Evolutionary conservation across 2,888 invertebrate genomes (phyloP), one percentile per base, ranked within the genome.

Genomic region (Mystacides longicornis): DNA sequence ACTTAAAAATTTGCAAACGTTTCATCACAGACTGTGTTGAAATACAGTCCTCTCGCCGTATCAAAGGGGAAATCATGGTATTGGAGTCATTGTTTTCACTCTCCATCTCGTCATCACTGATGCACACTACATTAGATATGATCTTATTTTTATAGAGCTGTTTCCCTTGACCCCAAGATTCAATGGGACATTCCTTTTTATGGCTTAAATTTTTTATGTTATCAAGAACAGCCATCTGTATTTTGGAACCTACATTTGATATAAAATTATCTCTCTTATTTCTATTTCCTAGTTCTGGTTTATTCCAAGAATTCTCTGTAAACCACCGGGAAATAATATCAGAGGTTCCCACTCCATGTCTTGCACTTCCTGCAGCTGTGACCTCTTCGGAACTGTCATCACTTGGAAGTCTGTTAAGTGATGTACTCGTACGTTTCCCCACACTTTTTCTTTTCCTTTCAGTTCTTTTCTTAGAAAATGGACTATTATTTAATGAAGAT

Each of bases 161-260:
- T 64, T 77, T 77, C 2, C 69, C 64, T 49, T 74, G 70, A 1
- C 67, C 55, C 76, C 76, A 77, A 63, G 66, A 71, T 3, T 67
- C 59, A 46, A 65, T 69, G 5, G 49, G 60, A 56, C 18, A 58
- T 22, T 58, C 37, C 16, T 46, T 47, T 27, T 57, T 54, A 27
- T 48, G 53, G 27, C 59, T 59, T 27, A 61, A 49, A 33, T 61
- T 51, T 46, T 54, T 59, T 9, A 59, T 54, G 43, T 54, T 55
- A 43, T 54, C 52, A 2, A 61, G 46, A 52, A 58, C 54, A 2
- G 54, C 56, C 16, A 19, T 47, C 27, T 33, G 31, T 1, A 57
- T 42, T 23, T 54, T 54, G 7, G 49, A 23, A 31, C 51, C 54
- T 11, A 46, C 31, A 14, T 11, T 21, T n/a, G 54, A 23, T 11